These are phyloP conservation scores for Chrosomus eos DNA, from an alignment of 2,797 vertebrate species.

Conservation along the genomic window DNA sequence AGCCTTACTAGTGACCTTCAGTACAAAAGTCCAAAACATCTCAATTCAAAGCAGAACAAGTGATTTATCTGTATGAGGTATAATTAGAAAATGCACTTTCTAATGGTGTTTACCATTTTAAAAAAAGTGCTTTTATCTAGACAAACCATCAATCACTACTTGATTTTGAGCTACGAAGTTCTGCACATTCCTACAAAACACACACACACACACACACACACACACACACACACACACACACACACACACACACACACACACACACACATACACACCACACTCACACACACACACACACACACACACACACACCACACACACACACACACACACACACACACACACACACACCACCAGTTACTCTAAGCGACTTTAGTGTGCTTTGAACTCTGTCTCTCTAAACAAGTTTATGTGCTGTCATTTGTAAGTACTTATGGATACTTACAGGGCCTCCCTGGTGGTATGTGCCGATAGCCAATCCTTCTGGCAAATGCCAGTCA, in stretches of 20 bases:
- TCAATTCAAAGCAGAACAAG: constrained; percentile 5
- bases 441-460: not conserved
- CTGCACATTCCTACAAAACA: not conserved
- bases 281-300: not conserved
- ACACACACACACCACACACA: too few relatives aligned
- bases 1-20: not conserved
- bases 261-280: too few relatives aligned
- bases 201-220: too few relatives aligned
- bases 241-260: too few relatives aligned
- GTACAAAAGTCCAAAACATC: not conserved
- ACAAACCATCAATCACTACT: too few relatives aligned
- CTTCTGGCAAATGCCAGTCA: constrained; percentile 52
- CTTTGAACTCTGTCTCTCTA: not conserved
- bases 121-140: not conserved
- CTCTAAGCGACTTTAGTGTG: not conserved
- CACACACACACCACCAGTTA: not conserved
- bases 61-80: not conserved
- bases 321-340: too few relatives aligned
- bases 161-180: not conserved
- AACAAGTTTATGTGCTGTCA: not conserved
- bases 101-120: not conserved
- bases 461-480: constrained; percentile 22
- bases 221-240: too few relatives aligned
- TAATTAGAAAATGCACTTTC: not conserved
- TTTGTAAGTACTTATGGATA: not conserved